These are phyloP conservation scores for Phaethon lepturus DNA, from an alignment of 2,113 vertebrate genomes.

Conservation along the genomic window DNA sequence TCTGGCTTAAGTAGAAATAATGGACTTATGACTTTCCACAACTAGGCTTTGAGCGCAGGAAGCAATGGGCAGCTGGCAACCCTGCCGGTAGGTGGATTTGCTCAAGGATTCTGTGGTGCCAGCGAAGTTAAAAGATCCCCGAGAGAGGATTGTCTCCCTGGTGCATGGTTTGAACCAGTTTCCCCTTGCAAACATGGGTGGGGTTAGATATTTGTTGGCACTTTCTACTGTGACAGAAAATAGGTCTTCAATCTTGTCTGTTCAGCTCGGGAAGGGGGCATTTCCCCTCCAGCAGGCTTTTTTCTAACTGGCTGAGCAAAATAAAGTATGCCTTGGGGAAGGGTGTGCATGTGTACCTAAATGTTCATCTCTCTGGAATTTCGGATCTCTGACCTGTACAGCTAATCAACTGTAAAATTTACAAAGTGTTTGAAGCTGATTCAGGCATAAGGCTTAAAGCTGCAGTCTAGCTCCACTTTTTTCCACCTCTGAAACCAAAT, in stretches of 20 bases:
- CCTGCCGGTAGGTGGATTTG: slow-evolving; percentile 14
- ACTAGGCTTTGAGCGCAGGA: background rate
- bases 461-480: slow-evolving; percentile 59
- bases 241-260: background rate
- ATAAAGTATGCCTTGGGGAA: slow-evolving; percentile 49
- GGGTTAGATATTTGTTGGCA: slow-evolving; percentile 6
- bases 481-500: slow-evolving; percentile 70
- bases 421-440: background rate
- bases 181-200: background rate
- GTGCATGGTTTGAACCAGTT: slow-evolving; percentile 20
- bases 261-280: background rate
- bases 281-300: slow-evolving; percentile 5
- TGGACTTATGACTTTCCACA: slow-evolving; percentile 33
- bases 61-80: background rate
- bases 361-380: slow-evolving; percentile 4
- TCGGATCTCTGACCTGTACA: background rate
- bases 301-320: background rate
- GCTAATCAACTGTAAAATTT: slow-evolving; percentile 30
- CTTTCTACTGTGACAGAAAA: slow-evolving; percentile 20
- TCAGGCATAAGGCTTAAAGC: slow-evolving; percentile 52
- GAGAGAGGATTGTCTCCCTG: background rate
- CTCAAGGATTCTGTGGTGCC: background rate
- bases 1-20: slow-evolving; percentile 53
- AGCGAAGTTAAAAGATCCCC: slow-evolving; percentile 11
- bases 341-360: slow-evolving; percentile 10